Conservation (phyloP, 1,140 invertebrate species). For the Pemphigus obesinymphae region DNA sequence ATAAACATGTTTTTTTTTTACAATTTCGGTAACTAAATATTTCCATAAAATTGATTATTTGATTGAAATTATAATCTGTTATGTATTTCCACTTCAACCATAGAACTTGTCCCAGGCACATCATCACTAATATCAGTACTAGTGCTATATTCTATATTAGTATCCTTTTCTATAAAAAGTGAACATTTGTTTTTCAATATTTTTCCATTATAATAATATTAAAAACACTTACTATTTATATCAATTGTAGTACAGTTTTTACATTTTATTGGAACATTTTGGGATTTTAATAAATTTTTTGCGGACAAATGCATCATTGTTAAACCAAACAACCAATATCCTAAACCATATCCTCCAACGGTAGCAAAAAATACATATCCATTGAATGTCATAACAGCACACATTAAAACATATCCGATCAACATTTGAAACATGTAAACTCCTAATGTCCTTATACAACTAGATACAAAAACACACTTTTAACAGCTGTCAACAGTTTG, state of each 20-base stretch:
- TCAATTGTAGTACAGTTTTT: constrained; percentile 9
- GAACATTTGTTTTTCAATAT: not conserved
- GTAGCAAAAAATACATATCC: constrained; percentile 11
- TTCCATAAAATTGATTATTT: not conserved
- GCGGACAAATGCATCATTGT: constrained; percentile 34
- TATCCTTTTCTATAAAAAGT: constrained; percentile 15
- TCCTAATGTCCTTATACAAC: not conserved
- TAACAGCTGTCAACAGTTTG: not conserved
- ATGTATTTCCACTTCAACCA: constrained; percentile 20
- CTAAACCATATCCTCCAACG: constrained; percentile 23
- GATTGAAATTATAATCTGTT: not conserved
- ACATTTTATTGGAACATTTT: not conserved
- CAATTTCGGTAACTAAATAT: not conserved
- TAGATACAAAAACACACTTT: not conserved
- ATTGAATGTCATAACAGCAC: constrained; percentile 35
- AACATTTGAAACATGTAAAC: constrained; percentile 33
- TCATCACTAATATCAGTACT: constrained; percentile 31
- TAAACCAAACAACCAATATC: constrained; percentile 32
- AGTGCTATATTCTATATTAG: not conserved
- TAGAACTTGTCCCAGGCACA: constrained; percentile 18
- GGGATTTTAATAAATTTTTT: constrained; percentile 23
- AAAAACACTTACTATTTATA: not conserved
- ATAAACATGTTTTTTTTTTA: not conserved
- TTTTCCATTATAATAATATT: not conserved
- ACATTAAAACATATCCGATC: constrained; percentile 27